These are phyloP conservation scores for Sminthopsis crassicaudata DNA, from an alignment of 2,113 vertebrate species.

Conservation along the genomic window DNA sequence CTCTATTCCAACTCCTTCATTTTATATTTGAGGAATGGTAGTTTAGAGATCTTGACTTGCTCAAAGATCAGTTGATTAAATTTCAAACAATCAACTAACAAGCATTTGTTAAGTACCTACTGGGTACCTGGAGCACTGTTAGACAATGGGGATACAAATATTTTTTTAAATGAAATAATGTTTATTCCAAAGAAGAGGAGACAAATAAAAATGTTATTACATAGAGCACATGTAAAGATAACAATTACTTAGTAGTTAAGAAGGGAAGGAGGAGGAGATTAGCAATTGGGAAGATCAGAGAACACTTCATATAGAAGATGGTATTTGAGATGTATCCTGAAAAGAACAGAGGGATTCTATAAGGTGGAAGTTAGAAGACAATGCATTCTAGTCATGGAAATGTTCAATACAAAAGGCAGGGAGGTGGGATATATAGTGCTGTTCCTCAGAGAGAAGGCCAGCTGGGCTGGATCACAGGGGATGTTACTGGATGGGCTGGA, in stretches of 20 bases:
- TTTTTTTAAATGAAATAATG: neutral
- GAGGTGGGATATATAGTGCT: neutral
- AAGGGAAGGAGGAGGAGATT: neutral
- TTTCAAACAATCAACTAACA: neutral
- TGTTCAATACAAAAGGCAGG: neutral
- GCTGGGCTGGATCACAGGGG: neutral
- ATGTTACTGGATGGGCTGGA: neutral
- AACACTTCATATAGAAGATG: neutral
- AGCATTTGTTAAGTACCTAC: neutral
- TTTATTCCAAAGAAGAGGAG: neutral
- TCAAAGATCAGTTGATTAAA: neutral
- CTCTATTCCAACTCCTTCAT: neutral
- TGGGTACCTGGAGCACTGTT: neutral
- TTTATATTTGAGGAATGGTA: constrained; percentile 38
- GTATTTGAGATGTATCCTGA: neutral
- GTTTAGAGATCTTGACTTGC: constrained; percentile 27
- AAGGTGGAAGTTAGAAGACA: neutral
- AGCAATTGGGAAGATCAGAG: neutral
- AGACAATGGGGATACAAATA: neutral
- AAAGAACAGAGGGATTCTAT: neutral
- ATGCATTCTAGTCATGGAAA: neutral
- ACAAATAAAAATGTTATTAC: neutral
- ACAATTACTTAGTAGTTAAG: neutral
- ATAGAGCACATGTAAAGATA: neutral
- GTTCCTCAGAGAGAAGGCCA: neutral